Percentiles rank a stretch among this genome's conserved stretches.
Conservation (phyloP, 2,113 vertebrate genomes). For the Dryoscopus gambensis region DNA sequence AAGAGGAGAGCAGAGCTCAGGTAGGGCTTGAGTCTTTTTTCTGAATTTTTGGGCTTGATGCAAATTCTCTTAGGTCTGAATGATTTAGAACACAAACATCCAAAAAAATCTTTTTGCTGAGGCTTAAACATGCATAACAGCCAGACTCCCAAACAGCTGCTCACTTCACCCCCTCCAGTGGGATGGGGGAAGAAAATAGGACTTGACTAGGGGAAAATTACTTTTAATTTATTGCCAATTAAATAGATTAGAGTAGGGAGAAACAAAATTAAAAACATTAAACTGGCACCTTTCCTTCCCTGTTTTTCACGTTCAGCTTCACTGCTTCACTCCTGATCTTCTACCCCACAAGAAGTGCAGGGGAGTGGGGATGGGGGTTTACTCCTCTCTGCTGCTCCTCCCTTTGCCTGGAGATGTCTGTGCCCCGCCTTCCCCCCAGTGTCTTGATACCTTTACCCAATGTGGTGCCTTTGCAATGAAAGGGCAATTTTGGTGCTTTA, state of each 20-base stretch:
- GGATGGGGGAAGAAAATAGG: neutral
- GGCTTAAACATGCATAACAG: neutral
- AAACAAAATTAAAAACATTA: neutral
- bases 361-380: neutral
- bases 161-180: neutral
- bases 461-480: neutral
- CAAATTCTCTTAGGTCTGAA: neutral
- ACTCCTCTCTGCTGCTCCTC: neutral
- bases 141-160: neutral
- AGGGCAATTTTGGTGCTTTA: neutral
- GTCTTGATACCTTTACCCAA: neutral
- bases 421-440: fast-evolving
- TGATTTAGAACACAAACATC: neutral
- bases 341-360: fast-evolving
- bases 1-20: neutral
- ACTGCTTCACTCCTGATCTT: neutral
- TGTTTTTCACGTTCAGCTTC: neutral
- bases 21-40: neutral
- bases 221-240: neutral
- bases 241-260: neutral
- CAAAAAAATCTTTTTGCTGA: neutral
- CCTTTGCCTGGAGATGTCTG: neutral
- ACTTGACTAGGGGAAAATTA: neutral
- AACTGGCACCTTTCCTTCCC: neutral
- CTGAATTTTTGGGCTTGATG: neutral